Evolutionary conservation across 2,113 vertebrate genomes (phyloP), one percentile per base, ranked within the genome.

Genomic region (Pelobates fuscus): DNA sequence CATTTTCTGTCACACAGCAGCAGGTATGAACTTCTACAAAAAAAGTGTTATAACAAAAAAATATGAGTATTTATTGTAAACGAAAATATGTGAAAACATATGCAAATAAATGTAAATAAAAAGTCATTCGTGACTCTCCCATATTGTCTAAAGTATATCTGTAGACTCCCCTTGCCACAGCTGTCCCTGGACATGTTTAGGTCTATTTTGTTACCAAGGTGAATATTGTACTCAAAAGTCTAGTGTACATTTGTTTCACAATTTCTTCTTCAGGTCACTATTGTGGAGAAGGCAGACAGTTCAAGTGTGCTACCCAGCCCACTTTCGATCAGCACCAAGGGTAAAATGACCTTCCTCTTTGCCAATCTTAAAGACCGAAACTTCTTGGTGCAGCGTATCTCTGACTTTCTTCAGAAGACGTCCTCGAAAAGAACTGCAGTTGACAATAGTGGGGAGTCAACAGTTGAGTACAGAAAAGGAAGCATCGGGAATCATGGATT

Each of bases 331-430:
- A 98, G 97, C 90, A 98, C 96, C 71, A 97, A 93, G 84, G 97
- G 93, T 83, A 98, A 98, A 88, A 98, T 96, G 94, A 98, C 92
- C 60, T 99, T 99, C 88, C 89, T 99, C 65, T 99, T 99, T 1
- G 97, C 97, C 80, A 98, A 98, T 87, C 91, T 99, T 58, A 96
- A 91, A 85, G 97, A 99, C 82, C 88, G 96, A 1, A 95, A 98
- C 86, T 98, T 99, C 85, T 83, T 99, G 80, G 94, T 99, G 8
- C 95, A 98, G 80, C 94, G 91, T 20, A 98, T 99, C 81, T 98
- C 97, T 0, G 97, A 99, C 88, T 98, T 98, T 82, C 91, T 99
- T 71, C 97, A 98, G 89, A 92, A 93, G 66, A 98, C 94, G 0
- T 94, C 96, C 0, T 94, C 96, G 78, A 92, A 91, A 79, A 89